Conservation (phyloP, 2,113 vertebrate species). For the Calonectris borealis region DNA sequence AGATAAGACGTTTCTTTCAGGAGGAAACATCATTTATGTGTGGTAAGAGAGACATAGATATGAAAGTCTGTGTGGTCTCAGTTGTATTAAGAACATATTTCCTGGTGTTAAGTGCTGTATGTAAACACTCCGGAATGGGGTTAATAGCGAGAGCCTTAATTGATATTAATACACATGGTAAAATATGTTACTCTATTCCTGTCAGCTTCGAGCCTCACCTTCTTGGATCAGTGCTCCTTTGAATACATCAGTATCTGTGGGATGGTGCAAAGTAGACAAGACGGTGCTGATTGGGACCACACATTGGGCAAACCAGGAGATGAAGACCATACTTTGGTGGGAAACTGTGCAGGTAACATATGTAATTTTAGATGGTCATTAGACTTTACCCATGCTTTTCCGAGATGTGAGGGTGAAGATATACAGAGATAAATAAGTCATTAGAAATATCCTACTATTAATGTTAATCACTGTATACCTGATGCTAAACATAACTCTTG, state of each 20-base stretch:
- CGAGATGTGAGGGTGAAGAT: not conserved
- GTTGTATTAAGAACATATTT: not conserved
- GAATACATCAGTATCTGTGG: not conserved
- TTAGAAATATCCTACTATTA: not conserved
- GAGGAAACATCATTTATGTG: not conserved
- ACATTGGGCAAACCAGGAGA: not conserved
- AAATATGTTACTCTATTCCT: not conserved
- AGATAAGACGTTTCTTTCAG: not conserved
- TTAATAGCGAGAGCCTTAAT: not conserved
- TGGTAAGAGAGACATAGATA: not conserved
- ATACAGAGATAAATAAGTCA: not conserved
- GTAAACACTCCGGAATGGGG: not conserved
- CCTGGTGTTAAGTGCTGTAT: not conserved
- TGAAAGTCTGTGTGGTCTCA: not conserved
- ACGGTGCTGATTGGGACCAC: not conserved
- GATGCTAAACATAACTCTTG: not conserved
- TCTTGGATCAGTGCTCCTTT: not conserved
- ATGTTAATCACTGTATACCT: not conserved
- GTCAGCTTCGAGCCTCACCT: not conserved
- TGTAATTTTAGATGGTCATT: not conserved
- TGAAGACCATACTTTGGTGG: not conserved
- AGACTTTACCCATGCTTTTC: not conserved
- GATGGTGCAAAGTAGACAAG: not conserved
- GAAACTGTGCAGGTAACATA: not conserved
- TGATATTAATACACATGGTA: not conserved